These are phyloP conservation scores for Styela clava DNA, from an alignment of 23 tunicate species.

Conservation along the genomic window DNA sequence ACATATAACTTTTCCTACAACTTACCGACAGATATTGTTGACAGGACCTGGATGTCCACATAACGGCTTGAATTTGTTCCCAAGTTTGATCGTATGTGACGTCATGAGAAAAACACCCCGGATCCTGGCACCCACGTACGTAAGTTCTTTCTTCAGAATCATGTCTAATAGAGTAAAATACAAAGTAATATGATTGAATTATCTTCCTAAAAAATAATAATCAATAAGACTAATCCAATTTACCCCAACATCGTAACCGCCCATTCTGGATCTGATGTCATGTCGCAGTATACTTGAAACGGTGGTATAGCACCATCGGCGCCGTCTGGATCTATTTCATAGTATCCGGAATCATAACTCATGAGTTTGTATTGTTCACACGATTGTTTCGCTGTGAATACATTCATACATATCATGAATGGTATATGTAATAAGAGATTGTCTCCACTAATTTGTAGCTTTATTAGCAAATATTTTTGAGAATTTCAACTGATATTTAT, in stretches of 20 bases:
- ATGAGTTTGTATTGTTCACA: neutral
- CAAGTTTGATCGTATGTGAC: neutral
- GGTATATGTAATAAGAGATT: no score
- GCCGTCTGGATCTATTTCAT: slow-evolving; percentile 2
- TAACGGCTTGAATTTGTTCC: neutral
- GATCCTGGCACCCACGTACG: neutral
- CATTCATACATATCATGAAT: no score
- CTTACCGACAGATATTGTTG: neutral
- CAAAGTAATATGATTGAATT: no score
- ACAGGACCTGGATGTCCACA: neutral
- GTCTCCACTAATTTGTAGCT: no score
- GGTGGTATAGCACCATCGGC: neutral
- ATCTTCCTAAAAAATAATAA: no score
- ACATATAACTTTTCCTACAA: no score
- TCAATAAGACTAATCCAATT: no score
- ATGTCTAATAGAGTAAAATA: neutral
- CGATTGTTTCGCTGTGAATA: neutral
- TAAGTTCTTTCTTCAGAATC: neutral
- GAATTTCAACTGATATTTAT: no score
- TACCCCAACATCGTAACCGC: neutral
- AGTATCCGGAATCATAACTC: neutral
- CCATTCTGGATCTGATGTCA: neutral
- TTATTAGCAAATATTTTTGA: no score
- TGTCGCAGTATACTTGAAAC: neutral
- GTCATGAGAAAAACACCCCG: neutral